A percentile compares a stretch with the other conserved stretches of the same genome.
Evolutionary conservation across 2,888 invertebrate genomes (phyloP).

Genomic region (Pyrochroa serraticornis): DNA sequence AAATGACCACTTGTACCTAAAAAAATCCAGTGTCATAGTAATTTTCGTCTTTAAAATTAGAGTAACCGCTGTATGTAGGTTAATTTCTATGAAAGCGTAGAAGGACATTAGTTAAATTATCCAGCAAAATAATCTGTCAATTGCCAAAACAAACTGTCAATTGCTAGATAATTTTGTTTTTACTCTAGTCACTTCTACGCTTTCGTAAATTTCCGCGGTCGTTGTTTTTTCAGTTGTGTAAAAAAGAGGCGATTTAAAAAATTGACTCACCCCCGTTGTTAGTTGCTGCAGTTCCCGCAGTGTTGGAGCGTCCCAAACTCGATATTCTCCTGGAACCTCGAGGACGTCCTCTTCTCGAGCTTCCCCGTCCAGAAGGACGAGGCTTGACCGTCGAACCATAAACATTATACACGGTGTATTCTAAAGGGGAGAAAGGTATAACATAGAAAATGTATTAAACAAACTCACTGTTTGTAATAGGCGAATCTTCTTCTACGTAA

Average conservation of each 20-base stretch:
- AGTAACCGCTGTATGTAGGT: too few relatives aligned
- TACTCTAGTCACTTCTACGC: too few relatives aligned
- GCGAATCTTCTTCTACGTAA: constrained; percentile 52
- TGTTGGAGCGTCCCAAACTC: constrained; percentile 51
- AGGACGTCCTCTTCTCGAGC: constrained; percentile 75
- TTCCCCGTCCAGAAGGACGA: constrained; percentile 60
- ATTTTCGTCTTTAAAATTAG: too few relatives aligned
- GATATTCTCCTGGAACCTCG: constrained; percentile 72
- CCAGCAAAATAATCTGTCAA: too few relatives aligned
- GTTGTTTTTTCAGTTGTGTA: too few relatives aligned
- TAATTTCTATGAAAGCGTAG: too few relatives aligned
- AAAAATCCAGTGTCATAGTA: too few relatives aligned
- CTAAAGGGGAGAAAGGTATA: constrained; percentile 33
- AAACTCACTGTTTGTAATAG: constrained; percentile 51
- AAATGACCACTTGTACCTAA: too few relatives aligned
- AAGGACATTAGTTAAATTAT: too few relatives aligned
- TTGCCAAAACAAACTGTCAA: too few relatives aligned
- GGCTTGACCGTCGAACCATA: constrained; percentile 57
- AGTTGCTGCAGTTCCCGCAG: constrained; percentile 22
- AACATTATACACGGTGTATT: constrained; percentile 53
- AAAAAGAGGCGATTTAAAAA: not conserved
- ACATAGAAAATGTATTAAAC: not conserved
- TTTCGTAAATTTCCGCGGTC: too few relatives aligned
- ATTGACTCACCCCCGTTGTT: constrained; percentile 33
- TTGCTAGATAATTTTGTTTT: too few relatives aligned